A percentile compares a stretch with the other conserved stretches of the same genome.
These are phyloP conservation scores for Esox niger DNA, from an alignment of 2,113 vertebrate species.

Conservation along the genomic window DNA sequence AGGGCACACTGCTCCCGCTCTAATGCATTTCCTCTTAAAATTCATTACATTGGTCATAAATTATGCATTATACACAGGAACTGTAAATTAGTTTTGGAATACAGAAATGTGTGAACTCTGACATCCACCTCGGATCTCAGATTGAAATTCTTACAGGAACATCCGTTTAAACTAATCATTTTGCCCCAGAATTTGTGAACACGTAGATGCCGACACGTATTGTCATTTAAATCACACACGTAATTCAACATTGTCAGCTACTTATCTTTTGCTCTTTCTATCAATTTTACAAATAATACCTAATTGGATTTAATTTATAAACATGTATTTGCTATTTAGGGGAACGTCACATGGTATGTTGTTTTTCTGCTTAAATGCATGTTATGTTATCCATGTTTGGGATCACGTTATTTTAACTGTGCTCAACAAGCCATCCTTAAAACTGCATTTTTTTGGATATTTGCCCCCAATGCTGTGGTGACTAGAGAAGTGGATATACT, in stretches of 20 bases:
- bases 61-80: slow-evolving; percentile 41
- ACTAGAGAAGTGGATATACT: too few relatives aligned
- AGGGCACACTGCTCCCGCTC: slow-evolving; percentile 42
- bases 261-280: not conserved
- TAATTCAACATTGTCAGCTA: not conserved
- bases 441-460: too few relatives aligned
- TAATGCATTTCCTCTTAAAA: slow-evolving; percentile 19
- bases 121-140: slow-evolving; percentile 1
- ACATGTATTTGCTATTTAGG: too few relatives aligned
- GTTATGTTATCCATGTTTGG: too few relatives aligned
- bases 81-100: slow-evolving; percentile 52
- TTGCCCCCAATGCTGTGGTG: too few relatives aligned
- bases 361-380: too few relatives aligned
- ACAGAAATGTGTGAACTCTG: slow-evolving; percentile 30
- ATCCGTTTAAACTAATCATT: slow-evolving; percentile 23
- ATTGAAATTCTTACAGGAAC: slow-evolving; percentile 26
- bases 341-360: too few relatives aligned
- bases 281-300: not conserved
- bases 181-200: slow-evolving; percentile 28
- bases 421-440: not conserved
- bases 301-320: too few relatives aligned
- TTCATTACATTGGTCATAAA: slow-evolving; percentile 50
- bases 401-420: too few relatives aligned
- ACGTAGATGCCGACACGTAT: slow-evolving; percentile 30
- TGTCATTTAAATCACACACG: slow-evolving; percentile 4